Base-by-base conservation (phyloP, 2,797 vertebrate genomes). In the Phoebastria nigripes region DNA sequence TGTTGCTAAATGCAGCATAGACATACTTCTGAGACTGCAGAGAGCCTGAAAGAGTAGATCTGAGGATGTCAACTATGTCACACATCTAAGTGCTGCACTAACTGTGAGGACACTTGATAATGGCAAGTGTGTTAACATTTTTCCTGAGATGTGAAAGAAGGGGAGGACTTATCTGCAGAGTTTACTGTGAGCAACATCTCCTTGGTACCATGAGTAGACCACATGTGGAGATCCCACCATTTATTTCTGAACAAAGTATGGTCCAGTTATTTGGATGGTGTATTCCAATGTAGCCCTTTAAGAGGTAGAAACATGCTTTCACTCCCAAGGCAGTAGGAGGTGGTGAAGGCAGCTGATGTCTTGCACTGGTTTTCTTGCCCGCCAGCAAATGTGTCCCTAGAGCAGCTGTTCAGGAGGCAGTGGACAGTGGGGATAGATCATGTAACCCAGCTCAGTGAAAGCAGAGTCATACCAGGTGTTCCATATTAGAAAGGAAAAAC, bases 381-480 rank as follows among this genome's bases (percentile, higher is more conserved):
- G 13, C 8, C 20, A 70, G 56, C 42, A 49, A 3, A 41, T 70
- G 47, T 12, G 33, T 59, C 58, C 29, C 22, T 31, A 31, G 54
- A 7, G 12, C 55, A 39, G 47, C 74, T 81, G 15, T 26, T 62
- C 2, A 8, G 87, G 39, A 44, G 59, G 54, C 37, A 37, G 62
- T 1, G 2, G 56, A 4, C 42, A 49, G 19, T 1, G 9, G 44
- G 49, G 31, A 12, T 17, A 51, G n/a, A 19, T 49, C 0, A 1
- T 8, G 15, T 69, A 65, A 80, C 61, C 15, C 56, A 56, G 54
- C n/a, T 74, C 19, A 16, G 66, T 18, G 67, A 41, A 54, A 65
- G 42, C 46, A 21, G 16, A 63, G 47, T 55, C 33, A 11, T 14
- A 7, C 8, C 12, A 26, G 20, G 8, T 39, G 10, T 78, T 85